These are phyloP conservation scores for Zosterops pallidus DNA, from an alignment of 2,113 vertebrate genomes.

Conservation along the genomic window DNA sequence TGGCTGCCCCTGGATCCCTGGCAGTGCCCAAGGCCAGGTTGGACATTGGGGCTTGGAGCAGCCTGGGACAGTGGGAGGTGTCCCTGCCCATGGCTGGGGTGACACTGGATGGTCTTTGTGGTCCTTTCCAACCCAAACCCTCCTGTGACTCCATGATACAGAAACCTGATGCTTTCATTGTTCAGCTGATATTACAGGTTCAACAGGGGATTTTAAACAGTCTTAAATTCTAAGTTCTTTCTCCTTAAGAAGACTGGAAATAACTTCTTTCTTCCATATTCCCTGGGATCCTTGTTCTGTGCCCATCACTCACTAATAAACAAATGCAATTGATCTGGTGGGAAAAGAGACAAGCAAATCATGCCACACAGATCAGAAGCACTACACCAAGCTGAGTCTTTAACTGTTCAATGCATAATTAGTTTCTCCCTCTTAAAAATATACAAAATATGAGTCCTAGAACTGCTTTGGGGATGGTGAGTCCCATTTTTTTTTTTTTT, in stretches of 20 bases:
- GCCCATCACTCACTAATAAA: not conserved
- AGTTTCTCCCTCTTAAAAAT: not conserved
- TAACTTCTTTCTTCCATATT: not conserved
- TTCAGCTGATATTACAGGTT: not conserved
- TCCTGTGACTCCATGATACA: not conserved
- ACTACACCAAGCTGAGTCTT: not conserved
- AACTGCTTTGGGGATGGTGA: not conserved
- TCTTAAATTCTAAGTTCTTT: not conserved
- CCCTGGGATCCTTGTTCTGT: not conserved
- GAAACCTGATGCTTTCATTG: not conserved
- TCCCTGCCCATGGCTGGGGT: not conserved
- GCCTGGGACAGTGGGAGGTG: not conserved
- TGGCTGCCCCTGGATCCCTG: not conserved
- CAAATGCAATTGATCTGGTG: not conserved
- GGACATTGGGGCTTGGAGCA: not conserved
- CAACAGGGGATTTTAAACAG: not conserved
- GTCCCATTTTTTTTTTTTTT: not conserved
- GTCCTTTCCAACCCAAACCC: not conserved
- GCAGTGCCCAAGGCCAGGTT: not conserved
- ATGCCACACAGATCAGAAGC: not conserved
- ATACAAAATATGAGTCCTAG: not conserved
- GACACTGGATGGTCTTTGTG: fast-evolving
- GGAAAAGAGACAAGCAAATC: not conserved
- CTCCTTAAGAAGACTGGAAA: not conserved
- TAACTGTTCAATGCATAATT: not conserved